Base-by-base conservation (phyloP, 2,113 vertebrate species). In the Planiliza haematocheilus region DNA sequence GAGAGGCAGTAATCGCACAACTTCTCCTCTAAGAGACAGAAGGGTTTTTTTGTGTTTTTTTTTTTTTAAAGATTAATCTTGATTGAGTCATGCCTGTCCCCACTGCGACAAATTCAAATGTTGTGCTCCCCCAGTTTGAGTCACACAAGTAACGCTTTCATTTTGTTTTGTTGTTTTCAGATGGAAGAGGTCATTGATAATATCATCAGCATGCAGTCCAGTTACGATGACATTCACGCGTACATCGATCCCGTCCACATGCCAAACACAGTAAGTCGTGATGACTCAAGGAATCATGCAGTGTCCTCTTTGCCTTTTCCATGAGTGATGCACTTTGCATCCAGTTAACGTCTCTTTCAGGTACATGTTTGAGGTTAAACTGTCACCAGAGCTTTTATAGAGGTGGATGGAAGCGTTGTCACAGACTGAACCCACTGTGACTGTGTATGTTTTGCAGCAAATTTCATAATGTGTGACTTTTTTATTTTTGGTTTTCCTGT, bases 161-260 rank as follows among this genome's bases (percentile, higher is more conserved):
- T 20, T 48, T 11, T 59, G 0, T 10, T 49, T 13, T 53, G 79
- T 70, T 68, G 34, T 17, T 43, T 58, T 62, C 92, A 99, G 98
- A 96, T 99, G 18, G 97, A 97, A 63, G 96, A 97, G 9, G 97
- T 99, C 73, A 97, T 99, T 2, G 98, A 99, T 92, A 95, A 98
- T 93, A 98, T 99, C 79, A 97, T 99, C 91, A 96, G 96, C 74
- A 91, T 99, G 94, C 96, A 94, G 90, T 94, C 94, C 64, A 95
- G 87, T 76, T 94, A 93, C n/a, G 94, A 98, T 68, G 96, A 97
- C 0, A 93, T 97, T 68, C 94, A 97, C 79, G 94, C 93, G 53
- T 98, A 96, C 69, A 94, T 95, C 84, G 97, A 97, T 68, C 92
- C 96, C 0, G 89, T 97, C 4, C 96, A 97, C 88, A 96, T 98